A percentile compares a stretch with the other conserved stretches of the same genome.
Evolutionary conservation across 2,797 vertebrate species (phyloP).

Genomic region (Lepus oiostolus): DNA sequence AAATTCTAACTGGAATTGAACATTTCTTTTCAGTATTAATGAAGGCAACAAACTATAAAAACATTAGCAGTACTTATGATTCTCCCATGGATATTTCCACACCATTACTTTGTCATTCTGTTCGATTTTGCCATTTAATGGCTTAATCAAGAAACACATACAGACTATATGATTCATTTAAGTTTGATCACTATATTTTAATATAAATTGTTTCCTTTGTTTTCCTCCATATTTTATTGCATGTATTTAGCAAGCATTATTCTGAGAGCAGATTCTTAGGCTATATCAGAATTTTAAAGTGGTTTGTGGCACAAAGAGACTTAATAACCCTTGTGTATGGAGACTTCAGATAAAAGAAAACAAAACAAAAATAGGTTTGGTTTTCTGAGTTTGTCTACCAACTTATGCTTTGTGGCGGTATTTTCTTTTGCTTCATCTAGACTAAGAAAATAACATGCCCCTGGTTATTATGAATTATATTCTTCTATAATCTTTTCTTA

Average conservation of each 20-base stretch:
- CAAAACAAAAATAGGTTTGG: neutral
- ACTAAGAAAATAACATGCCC: constrained; percentile 24
- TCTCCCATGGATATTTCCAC: neutral
- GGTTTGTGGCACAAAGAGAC: neutral
- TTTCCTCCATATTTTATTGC: neutral
- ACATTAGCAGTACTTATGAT: neutral
- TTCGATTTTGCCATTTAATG: constrained; percentile 11
- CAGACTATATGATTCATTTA: neutral
- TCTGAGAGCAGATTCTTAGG: constrained; percentile 29
- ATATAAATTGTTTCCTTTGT: constrained; percentile 8
- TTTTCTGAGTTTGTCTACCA: neutral
- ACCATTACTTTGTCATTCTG: neutral
- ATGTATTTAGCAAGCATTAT: constrained; percentile 13
- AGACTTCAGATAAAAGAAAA: constrained; percentile 57
- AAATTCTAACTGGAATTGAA: neutral
- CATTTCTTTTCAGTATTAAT: neutral
- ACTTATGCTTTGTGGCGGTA: neutral
- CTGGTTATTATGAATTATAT: neutral
- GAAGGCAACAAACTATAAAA: neutral
- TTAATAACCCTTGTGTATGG: neutral
- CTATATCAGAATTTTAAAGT: constrained; percentile 3
- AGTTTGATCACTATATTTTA: constrained; percentile 40
- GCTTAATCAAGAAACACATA: neutral
- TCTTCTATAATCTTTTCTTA: neutral
- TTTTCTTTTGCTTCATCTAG: constrained; percentile 53